Conservation (phyloP, 2,888 invertebrate species). For the Morpho helenor region DNA sequence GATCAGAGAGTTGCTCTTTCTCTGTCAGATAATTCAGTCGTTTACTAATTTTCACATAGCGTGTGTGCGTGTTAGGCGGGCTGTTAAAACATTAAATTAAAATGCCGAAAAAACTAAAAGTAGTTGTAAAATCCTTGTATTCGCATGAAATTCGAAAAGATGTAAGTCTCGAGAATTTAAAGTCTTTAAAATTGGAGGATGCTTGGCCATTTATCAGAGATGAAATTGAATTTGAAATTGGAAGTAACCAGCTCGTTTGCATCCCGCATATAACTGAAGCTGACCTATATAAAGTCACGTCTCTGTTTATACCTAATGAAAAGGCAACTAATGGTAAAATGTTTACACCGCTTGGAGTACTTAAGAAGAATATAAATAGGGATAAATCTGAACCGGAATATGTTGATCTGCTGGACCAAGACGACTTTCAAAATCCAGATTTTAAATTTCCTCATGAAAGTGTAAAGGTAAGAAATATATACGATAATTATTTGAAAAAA, state of each 20-base stretch:
- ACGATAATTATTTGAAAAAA: background rate
- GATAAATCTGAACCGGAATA: constrained; percentile 59
- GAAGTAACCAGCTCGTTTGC: constrained; percentile 70
- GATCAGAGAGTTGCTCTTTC: constrained; percentile 3
- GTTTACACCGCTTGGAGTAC: constrained; percentile 68
- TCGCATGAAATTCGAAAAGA: constrained; percentile 75
- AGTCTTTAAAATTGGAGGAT: constrained; percentile 70
- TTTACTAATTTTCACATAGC: background rate
- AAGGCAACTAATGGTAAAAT: constrained; percentile 68
- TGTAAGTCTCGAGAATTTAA: constrained; percentile 64
- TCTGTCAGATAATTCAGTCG: constrained; percentile 13
- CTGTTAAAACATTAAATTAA: constrained; percentile 1
- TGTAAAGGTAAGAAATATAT: constrained; percentile 46
- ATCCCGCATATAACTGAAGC: constrained; percentile 76
- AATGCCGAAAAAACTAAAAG: constrained; percentile 76
- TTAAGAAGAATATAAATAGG: constrained; percentile 61
- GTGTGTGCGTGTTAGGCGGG: background rate
- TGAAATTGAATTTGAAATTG: constrained; percentile 75
- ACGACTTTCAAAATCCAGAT: constrained; percentile 53
- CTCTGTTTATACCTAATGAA: constrained; percentile 70
- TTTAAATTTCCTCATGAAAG: constrained; percentile 76
- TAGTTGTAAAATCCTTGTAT: constrained; percentile 69
- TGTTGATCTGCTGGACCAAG: constrained; percentile 59
- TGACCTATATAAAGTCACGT: constrained; percentile 67
- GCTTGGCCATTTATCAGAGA: constrained; percentile 77